Evolutionary conservation across 1,140 invertebrate genomes (phyloP), one percentile per base, ranked within the genome.

Genomic region (Cyclina sinensis): DNA sequence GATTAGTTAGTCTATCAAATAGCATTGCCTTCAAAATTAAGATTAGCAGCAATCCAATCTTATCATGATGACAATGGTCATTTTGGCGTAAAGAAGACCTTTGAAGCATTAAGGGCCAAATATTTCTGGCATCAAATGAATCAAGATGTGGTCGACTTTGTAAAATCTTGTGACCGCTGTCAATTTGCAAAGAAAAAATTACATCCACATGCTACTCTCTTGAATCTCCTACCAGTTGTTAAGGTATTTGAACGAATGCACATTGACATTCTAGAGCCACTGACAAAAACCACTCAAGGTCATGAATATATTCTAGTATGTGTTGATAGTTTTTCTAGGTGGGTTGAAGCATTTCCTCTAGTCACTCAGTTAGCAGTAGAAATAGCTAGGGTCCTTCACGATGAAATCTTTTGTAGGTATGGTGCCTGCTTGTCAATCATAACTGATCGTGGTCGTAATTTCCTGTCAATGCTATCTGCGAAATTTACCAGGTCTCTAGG

Each of bases 401-500:
- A 80, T 46, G 82, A 90, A 80, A 81, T 90, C 21, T 90, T 90
- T 48, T 90, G 84, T 62, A 35, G 89, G 16, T 91, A 90, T 86
- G 89, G 89, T 18, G 88, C 86, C 21, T 54, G 62, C 35, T 27
- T 32, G 11, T 30, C 62, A 27, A 43, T 91, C 5, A 65, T 91
- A 21, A 86, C 62, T 70, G 89, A 90, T 73, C 30, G 89, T 35
- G 90, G 88, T 30, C 54, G 68, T 51, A 90, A 92, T 37, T 46
- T 92, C 91, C 59, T 91, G 80, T 86, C 74, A 18, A 86, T 92
- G 89, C 32, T 37, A 91, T 62, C 87, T 92, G 24, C 78, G 76
- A 39, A 32, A 89, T 24, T n/a, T n/a, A n/a, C n/a, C n/a, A n/a
- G n/a, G n/a, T n/a, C n/a, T n/a, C n/a, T n/a, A n/a, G n/a, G n/a